Conservation (phyloP, 2,797 vertebrate genomes). For the Acanthurus leucopareius region DNA sequence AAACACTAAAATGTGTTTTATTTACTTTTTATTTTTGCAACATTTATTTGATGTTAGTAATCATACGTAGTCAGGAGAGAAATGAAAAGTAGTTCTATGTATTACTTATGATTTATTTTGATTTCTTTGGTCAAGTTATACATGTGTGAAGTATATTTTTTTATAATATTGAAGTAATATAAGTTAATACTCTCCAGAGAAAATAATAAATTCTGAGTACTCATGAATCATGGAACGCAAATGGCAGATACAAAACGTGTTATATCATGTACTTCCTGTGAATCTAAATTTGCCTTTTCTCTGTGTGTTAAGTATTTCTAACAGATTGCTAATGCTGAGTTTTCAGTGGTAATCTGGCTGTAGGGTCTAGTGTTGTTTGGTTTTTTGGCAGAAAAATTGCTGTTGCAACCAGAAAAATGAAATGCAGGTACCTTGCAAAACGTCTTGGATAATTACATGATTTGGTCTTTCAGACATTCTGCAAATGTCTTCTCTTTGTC, state of each 20-base stretch:
- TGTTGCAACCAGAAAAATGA: constrained; percentile 72
- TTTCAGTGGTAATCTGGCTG: constrained; percentile 72
- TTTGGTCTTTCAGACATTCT: constrained; percentile 84
- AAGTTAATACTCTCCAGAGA: constrained; percentile 85
- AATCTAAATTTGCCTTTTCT: constrained; percentile 86
- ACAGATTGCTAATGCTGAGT: constrained; percentile 69
- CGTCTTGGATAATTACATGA: constrained; percentile 83
- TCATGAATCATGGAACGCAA: constrained; percentile 74
- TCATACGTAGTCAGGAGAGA: constrained; percentile 72
- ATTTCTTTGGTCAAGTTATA: constrained; percentile 77
- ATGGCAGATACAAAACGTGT: constrained; percentile 81
- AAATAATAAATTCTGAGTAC: constrained; percentile 78
- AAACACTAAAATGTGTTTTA: constrained; percentile 76
- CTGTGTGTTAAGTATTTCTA: constrained; percentile 81
- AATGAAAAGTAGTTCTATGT: constrained; percentile 76
- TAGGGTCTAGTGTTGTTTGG: constrained; percentile 82
- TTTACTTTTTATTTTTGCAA: constrained; percentile 79
- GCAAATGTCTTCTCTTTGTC: constrained; percentile 92
- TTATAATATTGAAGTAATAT: constrained; percentile 86
- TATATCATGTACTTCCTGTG: constrained; percentile 87
- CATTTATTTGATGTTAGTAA: constrained; percentile 78
- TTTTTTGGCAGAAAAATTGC: constrained; percentile 71
- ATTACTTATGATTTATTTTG: constrained; percentile 73
- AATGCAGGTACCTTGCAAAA: constrained; percentile 85
- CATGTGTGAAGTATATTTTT: constrained; percentile 85